These are phyloP conservation scores for Mamestra brassicae DNA, from an alignment of 2,888 invertebrate genomes.

Conservation along the genomic window DNA sequence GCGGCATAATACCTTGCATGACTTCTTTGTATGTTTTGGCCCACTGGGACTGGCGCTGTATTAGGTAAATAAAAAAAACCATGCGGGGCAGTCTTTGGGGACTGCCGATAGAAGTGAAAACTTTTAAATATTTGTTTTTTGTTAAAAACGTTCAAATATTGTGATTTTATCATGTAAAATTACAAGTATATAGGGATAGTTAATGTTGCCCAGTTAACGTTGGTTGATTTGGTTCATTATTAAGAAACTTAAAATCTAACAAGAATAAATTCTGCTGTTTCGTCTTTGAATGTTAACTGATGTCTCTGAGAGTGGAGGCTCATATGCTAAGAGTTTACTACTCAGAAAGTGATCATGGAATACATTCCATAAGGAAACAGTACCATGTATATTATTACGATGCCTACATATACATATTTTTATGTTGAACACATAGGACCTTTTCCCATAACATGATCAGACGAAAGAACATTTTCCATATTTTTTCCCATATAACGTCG, in stretches of 20 bases:
- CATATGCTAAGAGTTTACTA: not conserved
- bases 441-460: not conserved
- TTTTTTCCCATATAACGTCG: not conserved
- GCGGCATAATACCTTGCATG: no score
- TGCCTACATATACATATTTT: not conserved
- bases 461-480: slow-evolving; percentile 1
- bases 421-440: not conserved
- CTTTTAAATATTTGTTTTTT: no score
- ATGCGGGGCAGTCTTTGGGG: no score
- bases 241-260: no score
- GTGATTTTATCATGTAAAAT: no score
- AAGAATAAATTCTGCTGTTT: not conserved
- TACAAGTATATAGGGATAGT: no score
- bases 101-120: no score
- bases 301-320: not conserved
- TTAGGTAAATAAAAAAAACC: no score
- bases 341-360: not conserved
- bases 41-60: no score
- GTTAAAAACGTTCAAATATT: no score
- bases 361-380: not conserved
- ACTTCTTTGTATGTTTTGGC: no score
- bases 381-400: not conserved
- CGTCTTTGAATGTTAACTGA: not conserved
- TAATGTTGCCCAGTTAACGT: no score
- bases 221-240: not conserved